phyloP scores from a whole-genome alignment of 2,113 vertebrate genomes.

The Prunella himalayana region DNA sequence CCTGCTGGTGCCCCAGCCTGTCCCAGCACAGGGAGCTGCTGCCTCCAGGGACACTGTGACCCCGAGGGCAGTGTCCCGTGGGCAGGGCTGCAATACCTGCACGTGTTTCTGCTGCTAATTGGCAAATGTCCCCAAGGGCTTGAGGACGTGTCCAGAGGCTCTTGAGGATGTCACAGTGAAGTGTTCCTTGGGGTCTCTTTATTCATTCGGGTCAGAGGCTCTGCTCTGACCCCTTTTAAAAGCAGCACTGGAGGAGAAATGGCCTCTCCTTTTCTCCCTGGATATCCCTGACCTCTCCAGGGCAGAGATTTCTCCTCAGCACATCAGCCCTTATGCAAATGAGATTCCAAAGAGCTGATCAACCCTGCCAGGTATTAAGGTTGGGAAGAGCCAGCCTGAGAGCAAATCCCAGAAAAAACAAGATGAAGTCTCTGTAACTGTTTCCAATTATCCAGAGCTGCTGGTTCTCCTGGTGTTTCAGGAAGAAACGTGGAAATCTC shows the following conservation, averaged over 20 bases:
- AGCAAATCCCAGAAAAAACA: constrained; percentile 22
- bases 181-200: background rate
- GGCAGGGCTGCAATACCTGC: background rate
- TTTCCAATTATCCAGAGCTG: background rate
- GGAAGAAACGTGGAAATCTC: background rate
- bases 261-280: background rate
- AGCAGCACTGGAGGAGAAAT: background rate
- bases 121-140: background rate
- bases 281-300: background rate
- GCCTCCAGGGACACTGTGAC: fast-evolving
- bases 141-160: background rate
- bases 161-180: background rate
- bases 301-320: background rate
- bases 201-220: background rate
- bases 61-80: fast-evolving
- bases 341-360: background rate
- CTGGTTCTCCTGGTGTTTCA: constrained; percentile 11
- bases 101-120: background rate
- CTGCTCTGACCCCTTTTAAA: constrained; percentile 8
- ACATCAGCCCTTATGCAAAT: background rate
- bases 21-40: background rate
- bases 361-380: constrained; percentile 10
- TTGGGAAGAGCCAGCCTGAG: background rate
- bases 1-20: background rate
- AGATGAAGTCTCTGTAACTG: background rate